Base-by-base conservation (phyloP, 2,888 invertebrate species). In the Pammene fasciana region DNA sequence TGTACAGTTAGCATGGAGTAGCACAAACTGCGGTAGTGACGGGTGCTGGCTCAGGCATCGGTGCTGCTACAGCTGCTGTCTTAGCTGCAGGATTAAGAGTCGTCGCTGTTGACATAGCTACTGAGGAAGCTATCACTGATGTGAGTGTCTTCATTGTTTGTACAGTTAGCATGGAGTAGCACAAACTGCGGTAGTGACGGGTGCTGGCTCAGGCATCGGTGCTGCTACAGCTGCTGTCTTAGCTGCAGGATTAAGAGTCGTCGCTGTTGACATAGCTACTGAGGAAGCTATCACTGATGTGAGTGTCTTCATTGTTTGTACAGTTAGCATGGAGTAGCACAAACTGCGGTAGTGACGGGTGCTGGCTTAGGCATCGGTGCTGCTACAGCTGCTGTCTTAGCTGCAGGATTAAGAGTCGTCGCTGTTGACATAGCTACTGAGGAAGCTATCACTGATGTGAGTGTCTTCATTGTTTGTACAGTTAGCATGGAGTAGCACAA, bases 51-150 rank as follows among this genome's bases (percentile, higher is more conserved):
- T 57, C 57, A 0, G 68, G 64, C 18, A 65, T 64, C 45, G 68
- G 94, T 7, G 90, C 89, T 1, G 91, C 89, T 6, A 86, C 93
- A 55, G 84, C 85, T 6, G 76, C 82, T 72, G 86, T 88, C 66
- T 81, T 94, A 43, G 85, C 90, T 0, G 82, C 86, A 8, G 95
- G 94, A 0, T 73, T 95, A 67, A 86, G 87, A 65, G 94, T 95
- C 0, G 87, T 94, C 0, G 73, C 72, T 3, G 52, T 59, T 13
- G 68, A 68, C n/a, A 45, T 65, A 9, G 48, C 60, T 9, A 13
- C 66, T 9, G 59, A 71, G 14, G 11, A 46, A 1, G 46, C 54
- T n/a, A 67, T 66, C 7, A 26, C 62, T 7, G 61, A 71, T 50
- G 72, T 71, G 34, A 65, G 55, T 26, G 26, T 26, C 6, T 46